A percentile compares a stretch with the other conserved stretches of the same genome.
Evolutionary conservation across 2,888 invertebrate species (phyloP).

Genomic region (Microctonus aethiopoides): DNA sequence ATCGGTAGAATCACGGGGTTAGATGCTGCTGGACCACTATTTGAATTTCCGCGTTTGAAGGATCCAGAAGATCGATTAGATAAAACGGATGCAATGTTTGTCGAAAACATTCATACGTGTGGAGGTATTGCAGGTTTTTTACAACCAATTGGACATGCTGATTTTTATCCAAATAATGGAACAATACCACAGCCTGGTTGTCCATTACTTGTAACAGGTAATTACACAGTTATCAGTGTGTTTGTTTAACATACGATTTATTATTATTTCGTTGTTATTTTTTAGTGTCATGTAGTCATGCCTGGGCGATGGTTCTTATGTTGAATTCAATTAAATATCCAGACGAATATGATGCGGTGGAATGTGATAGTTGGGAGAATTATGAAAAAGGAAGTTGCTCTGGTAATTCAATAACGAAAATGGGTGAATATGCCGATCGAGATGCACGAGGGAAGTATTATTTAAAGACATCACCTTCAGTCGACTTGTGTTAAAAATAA

Average conservation of each 20-base stretch:
- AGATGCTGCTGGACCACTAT: constrained; percentile 78
- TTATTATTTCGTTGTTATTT: constrained; percentile 37
- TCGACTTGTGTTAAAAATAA: neutral
- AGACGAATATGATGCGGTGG: constrained; percentile 70
- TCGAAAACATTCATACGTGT: constrained; percentile 80
- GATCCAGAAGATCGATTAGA: constrained; percentile 70
- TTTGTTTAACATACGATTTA: neutral
- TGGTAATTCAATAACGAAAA: constrained; percentile 60
- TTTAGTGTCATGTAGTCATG: constrained; percentile 78
- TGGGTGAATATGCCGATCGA: constrained; percentile 70
- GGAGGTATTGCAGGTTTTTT: constrained; percentile 75
- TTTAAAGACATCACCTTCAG: constrained; percentile 73
- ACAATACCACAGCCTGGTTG: constrained; percentile 77
- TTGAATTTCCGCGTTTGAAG: constrained; percentile 66
- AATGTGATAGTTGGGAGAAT: constrained; percentile 71
- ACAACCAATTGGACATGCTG: constrained; percentile 76
- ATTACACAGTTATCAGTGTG: too few relatives aligned
- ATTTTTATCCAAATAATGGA: constrained; percentile 83
- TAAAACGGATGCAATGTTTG: constrained; percentile 76
- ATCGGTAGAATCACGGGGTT: constrained; percentile 68
- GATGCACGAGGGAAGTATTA: constrained; percentile 72
- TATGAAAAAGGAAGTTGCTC: constrained; percentile 67
- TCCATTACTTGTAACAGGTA: constrained; percentile 63
- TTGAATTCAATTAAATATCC: constrained; percentile 74
- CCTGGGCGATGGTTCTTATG: constrained; percentile 73